Conservation (phyloP, 2,797 vertebrate genomes). For the Xenentodon cancila region DNA sequence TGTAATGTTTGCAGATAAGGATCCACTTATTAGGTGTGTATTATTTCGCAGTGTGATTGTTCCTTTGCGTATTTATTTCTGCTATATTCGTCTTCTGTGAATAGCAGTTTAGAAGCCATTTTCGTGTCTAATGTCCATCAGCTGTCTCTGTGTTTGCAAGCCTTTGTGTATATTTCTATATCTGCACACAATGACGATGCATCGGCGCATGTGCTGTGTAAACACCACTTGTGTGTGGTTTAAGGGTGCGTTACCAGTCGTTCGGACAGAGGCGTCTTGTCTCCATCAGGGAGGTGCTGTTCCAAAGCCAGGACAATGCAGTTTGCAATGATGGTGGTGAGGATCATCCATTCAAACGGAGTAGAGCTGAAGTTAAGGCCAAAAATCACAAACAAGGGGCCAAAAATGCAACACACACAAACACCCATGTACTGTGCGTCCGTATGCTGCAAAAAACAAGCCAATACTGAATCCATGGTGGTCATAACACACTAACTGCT, state of each 20-base stretch:
- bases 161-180: neutral
- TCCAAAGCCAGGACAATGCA: constrained; percentile 95
- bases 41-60: constrained; percentile 1
- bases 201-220: constrained; percentile 15
- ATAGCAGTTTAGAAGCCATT: neutral
- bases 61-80: neutral
- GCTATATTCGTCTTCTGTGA: neutral
- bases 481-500: neutral
- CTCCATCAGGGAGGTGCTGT: constrained; percentile 91
- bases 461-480: neutral
- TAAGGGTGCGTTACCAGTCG: constrained; percentile 82
- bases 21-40: neutral
- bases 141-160: constrained; percentile 8
- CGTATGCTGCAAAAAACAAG: neutral
- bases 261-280: constrained; percentile 95
- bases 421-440: constrained; percentile 6
- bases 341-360: constrained; percentile 97
- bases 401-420: constrained; percentile 3
- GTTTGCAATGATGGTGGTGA: constrained; percentile 96
- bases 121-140: neutral
- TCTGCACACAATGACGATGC: constrained; percentile 11
- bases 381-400: constrained; percentile 16
- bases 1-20: neutral
- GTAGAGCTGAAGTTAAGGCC: constrained; percentile 76
- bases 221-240: constrained; percentile 5